phyloP scores from a whole-genome alignment of 2,113 vertebrate genomes.

The Chloropsis cyanopogon region DNA sequence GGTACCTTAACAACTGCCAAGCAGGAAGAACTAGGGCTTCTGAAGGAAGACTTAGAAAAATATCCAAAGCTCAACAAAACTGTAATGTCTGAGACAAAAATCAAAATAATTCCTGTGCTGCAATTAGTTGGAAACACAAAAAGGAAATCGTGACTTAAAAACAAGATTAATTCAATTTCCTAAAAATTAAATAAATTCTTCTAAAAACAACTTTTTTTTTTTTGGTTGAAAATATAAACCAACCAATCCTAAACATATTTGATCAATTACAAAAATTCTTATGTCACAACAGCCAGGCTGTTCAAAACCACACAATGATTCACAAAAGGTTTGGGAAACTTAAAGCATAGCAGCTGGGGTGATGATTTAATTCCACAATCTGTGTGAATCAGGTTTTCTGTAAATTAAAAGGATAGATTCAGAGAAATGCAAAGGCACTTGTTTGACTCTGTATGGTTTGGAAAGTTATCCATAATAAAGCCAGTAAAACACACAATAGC shows the following conservation, averaged over 20 bases:
- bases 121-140: slow-evolving; percentile 22
- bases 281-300: slow-evolving; percentile 52
- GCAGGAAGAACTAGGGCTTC: neutral
- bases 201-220: neutral
- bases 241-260: slow-evolving; percentile 46
- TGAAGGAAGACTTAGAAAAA: neutral
- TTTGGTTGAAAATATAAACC: slow-evolving; percentile 39
- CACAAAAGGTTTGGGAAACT: slow-evolving; percentile 59
- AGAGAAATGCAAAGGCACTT: slow-evolving; percentile 30
- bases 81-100: neutral
- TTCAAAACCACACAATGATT: slow-evolving; percentile 65
- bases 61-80: neutral
- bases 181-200: slow-evolving; percentile 38
- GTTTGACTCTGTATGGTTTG: neutral
- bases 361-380: slow-evolving; percentile 53
- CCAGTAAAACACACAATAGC: slow-evolving; percentile 25
- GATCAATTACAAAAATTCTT: slow-evolving; percentile 59
- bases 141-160: slow-evolving; percentile 20
- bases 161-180: slow-evolving; percentile 58
- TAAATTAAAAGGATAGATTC: slow-evolving; percentile 41
- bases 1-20: neutral
- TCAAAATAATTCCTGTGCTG: neutral
- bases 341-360: slow-evolving; percentile 53
- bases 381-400: slow-evolving; percentile 62
- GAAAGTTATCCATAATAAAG: slow-evolving; percentile 25